phyloP scores from a whole-genome alignment of 2,113 vertebrate genomes.

The Nycticebus coucang region DNA sequence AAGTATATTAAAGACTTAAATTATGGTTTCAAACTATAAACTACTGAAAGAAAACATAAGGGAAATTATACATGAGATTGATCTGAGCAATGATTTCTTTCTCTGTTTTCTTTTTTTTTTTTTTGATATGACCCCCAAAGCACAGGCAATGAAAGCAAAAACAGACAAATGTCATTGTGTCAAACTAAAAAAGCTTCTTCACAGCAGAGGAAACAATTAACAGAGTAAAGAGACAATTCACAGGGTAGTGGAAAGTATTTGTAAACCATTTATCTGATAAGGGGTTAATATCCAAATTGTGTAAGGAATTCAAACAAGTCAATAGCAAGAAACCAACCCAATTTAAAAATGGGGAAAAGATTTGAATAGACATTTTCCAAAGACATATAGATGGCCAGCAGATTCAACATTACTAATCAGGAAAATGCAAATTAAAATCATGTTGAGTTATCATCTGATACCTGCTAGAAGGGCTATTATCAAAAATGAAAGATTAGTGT shows the following conservation, averaged over 20 bases:
- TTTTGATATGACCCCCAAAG: not conserved
- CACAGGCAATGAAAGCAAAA: not conserved
- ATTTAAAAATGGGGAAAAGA: not conserved
- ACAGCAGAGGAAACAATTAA: not conserved
- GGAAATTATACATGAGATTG: not conserved
- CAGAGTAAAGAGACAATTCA: not conserved
- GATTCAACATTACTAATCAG: not conserved
- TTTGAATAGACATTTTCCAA: not conserved
- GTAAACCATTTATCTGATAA: not conserved
- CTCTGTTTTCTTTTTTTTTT: not conserved
- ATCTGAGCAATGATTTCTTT: not conserved
- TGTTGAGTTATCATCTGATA: not conserved
- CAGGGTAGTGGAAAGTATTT: not conserved
- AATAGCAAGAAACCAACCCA: not conserved
- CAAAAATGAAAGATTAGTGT: not conserved
- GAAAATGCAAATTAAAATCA: not conserved
- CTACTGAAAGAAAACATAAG: not conserved
- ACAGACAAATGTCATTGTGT: not conserved
- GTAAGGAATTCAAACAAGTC: not conserved
- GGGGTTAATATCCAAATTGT: not conserved
- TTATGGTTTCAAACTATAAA: not conserved
- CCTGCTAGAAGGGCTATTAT: not conserved
- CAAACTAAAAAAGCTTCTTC: not conserved
- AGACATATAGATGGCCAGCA: not conserved
- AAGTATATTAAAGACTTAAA: not conserved